These are phyloP conservation scores for Ceuthmochares aereus DNA, from an alignment of 2,113 vertebrate species.

Conservation along the genomic window DNA sequence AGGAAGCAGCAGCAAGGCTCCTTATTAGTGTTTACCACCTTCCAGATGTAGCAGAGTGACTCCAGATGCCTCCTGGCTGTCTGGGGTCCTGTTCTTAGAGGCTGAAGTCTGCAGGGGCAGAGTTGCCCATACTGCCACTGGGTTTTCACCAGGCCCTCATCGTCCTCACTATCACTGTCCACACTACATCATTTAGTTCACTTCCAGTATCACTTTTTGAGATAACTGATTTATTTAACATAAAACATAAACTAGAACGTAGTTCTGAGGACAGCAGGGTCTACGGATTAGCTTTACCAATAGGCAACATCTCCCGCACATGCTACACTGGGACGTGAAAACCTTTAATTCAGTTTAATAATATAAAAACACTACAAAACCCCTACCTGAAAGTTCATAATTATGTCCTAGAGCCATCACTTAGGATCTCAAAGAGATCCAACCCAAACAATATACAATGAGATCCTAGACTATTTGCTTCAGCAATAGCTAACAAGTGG, in stretches of 20 bases:
- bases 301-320: not conserved
- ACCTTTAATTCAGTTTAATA: not conserved
- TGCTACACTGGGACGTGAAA: not conserved
- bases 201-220: not conserved
- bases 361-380: not conserved
- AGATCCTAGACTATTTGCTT: not conserved
- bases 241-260: not conserved
- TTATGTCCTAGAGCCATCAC: not conserved
- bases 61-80: not conserved
- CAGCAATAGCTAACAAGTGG: rapidly evolving
- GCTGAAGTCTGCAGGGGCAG: not conserved
- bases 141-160: not conserved
- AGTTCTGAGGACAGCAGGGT: not conserved
- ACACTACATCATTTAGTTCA: not conserved
- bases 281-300: not conserved
- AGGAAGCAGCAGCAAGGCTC: not conserved
- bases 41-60: rapidly evolving
- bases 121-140: not conserved
- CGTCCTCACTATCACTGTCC: not conserved
- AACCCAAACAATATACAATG: not conserved
- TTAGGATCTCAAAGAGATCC: not conserved
- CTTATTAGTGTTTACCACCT: not conserved
- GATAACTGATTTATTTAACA: not conserved
- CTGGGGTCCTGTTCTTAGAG: not conserved
- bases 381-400: not conserved